Base-by-base conservation (phyloP, 1,140 invertebrate species). In the Drosophila grimshawi region DNA sequence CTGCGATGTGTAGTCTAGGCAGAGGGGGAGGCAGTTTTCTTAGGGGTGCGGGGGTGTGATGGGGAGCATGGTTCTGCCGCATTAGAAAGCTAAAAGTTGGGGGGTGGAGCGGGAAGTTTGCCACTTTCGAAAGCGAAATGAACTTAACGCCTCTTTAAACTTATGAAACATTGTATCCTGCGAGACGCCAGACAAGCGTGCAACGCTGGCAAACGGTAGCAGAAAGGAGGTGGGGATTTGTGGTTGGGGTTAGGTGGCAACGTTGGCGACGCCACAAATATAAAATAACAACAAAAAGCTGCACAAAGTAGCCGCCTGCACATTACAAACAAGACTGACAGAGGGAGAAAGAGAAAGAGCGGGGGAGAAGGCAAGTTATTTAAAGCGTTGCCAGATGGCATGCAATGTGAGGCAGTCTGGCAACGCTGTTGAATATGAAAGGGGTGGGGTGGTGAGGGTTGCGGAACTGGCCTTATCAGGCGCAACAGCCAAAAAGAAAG, bases 71-170 rank as follows among this genome's bases (percentile, higher is more conserved):
- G 30, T 5, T 35, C 32, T 43, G 66, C 29, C 55, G 61, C 61
- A 71, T 70, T 63, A 65, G 61, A 67, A 62, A 69, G 52, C 49
- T 56, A 59, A 51, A 5, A 30, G 43, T 8, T 10, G 66, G 6
- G 32, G 5, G 48, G 19, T 3, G 3, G n/a, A 29, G 8, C 5
- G 29, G 35, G 2, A 37, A 39, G 55, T 19, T 30, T 41, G 35
- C 46, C 48, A 66, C 52, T 37, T 11, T 52, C 29, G 41, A 56
- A 41, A 10, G 45, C 67, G 48, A 69, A 83, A 78, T 78, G 79
- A 83, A 88, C 85, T 88, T 89, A 88, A 88, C 77, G 85, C 85
- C 85, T 83, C 85, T 85, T 88, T 89, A 88, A 86, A 76, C 78
- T 81, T 79, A 71, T 76, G 75, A 89, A 89, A 89, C 78, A 89